Evolutionary conservation across 1,140 invertebrate species (phyloP).

Genomic region (Drosophila cardini): DNA sequence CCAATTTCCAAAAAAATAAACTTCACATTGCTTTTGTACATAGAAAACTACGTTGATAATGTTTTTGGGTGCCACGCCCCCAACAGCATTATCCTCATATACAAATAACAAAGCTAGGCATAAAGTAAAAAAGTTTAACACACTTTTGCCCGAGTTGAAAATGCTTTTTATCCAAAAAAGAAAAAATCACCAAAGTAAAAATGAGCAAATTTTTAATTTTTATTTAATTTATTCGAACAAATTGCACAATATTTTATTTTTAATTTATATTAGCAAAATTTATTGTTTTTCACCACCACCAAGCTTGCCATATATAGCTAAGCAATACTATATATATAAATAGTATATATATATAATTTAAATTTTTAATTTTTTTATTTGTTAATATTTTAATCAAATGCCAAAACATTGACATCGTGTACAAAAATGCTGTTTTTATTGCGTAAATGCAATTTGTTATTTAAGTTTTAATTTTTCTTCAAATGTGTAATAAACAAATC

Average conservation of each 20-base stretch:
- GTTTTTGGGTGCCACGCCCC: constrained; percentile 12
- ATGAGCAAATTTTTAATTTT: constrained; percentile 66
- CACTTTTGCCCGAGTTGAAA: constrained; percentile 62
- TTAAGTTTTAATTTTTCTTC: constrained; percentile 73
- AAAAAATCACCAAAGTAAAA: constrained; percentile 46
- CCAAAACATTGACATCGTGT: constrained; percentile 53
- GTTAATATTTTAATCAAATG: constrained; percentile 36
- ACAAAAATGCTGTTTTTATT: constrained; percentile 71
- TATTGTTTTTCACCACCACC: constrained; percentile 11
- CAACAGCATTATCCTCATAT: constrained; percentile 61
- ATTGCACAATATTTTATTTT: constrained; percentile 63
- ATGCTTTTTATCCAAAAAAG: constrained; percentile 66
- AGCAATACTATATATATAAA: constrained; percentile 14
- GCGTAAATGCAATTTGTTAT: constrained; percentile 84
- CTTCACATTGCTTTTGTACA: constrained; percentile 83
- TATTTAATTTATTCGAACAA: constrained; percentile 43
- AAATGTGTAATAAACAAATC: constrained; percentile 32
- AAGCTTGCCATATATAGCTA: constrained; percentile 58
- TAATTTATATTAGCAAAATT: constrained; percentile 15
- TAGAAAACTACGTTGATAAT: constrained; percentile 78
- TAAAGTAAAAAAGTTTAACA: constrained; percentile 58
- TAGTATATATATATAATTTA: constrained; percentile 11
- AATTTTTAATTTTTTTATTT: constrained; percentile 34
- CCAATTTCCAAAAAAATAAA: constrained; percentile 56
- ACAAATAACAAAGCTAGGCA: constrained; percentile 79